Conservation (phyloP, 2,113 vertebrate genomes). For the Tinamus guttatus region DNA sequence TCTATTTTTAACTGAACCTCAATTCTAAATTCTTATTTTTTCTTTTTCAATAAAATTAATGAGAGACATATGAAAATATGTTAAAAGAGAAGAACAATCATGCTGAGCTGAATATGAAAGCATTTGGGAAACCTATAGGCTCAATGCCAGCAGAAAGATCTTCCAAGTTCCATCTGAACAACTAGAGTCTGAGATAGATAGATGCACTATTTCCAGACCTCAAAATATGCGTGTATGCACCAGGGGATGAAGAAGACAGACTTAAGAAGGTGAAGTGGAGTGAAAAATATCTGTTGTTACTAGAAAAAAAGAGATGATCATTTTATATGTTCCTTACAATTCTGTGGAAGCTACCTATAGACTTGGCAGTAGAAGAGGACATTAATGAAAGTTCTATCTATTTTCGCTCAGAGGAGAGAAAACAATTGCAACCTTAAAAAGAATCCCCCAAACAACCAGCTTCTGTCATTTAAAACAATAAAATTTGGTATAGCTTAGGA, state of each 20-base stretch:
- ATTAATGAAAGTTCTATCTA: neutral
- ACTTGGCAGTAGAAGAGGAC: constrained; percentile 10
- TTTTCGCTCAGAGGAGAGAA: neutral
- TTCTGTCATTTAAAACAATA: neutral
- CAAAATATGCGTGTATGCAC: neutral
- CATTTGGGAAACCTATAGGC: neutral
- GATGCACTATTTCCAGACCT: constrained; percentile 19
- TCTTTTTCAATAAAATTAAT: constrained; percentile 57
- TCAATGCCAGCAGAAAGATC: constrained; percentile 18
- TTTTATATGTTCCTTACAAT: neutral
- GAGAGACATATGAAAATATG: constrained; percentile 44
- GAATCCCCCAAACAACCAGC: neutral
- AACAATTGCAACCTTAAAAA: neutral
- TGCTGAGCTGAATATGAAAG: constrained; percentile 13
- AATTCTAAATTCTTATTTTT: constrained; percentile 15
- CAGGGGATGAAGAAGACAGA: neutral
- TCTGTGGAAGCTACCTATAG: neutral
- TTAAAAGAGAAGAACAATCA: constrained; percentile 10
- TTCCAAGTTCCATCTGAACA: constrained; percentile 37
- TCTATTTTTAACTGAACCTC: neutral
- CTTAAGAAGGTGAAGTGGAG: neutral
- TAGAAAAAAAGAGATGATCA: neutral
- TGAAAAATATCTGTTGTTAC: neutral
- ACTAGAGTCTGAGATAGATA: constrained; percentile 13
- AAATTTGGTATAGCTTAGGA: neutral